These are phyloP conservation scores for Echiichthys vipera DNA, from an alignment of 2,797 vertebrate species.

Conservation along the genomic window DNA sequence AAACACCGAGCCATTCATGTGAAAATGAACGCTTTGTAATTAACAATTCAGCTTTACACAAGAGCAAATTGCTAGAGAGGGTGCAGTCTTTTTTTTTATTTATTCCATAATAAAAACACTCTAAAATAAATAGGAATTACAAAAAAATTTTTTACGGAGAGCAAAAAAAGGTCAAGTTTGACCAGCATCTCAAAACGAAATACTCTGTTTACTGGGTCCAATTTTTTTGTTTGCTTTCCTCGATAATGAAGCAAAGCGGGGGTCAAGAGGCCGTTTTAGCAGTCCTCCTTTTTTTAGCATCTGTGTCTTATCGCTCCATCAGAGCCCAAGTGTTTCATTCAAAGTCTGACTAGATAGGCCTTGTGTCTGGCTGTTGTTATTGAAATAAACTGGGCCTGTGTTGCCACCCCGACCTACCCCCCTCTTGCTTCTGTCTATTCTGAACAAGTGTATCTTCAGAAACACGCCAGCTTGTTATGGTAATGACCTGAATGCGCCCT, in stretches of 20 bases:
- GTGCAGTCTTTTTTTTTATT: neutral
- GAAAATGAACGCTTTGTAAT: constrained; percentile 70
- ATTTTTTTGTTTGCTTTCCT: constrained; percentile 16
- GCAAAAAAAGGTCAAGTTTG: neutral
- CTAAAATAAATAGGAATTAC: neutral
- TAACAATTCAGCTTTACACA: constrained; percentile 67
- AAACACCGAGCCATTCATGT: constrained; percentile 75
- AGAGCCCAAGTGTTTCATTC: constrained; percentile 85
- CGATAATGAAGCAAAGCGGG: constrained; percentile 29
- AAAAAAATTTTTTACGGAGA: neutral
- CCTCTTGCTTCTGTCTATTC: constrained; percentile 76
- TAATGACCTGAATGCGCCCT: constrained; percentile 90
- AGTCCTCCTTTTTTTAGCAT: constrained; percentile 72
- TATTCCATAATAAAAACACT: neutral
- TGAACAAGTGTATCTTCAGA: constrained; percentile 95
- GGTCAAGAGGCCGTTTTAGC: constrained; percentile 70
- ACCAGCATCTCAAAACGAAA: neutral
- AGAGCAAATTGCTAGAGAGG: constrained; percentile 31
- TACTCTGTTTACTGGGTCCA: constrained; percentile 1
- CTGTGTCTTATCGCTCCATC: constrained; percentile 86
- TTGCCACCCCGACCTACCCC: constrained; percentile 61
- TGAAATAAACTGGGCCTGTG: constrained; percentile 84
- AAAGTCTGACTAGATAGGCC: constrained; percentile 83
- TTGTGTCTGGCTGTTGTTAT: constrained; percentile 87
- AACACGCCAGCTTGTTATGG: constrained; percentile 94